Evolutionary conservation across 2,888 invertebrate genomes (phyloP).

Genomic region (Athrips mouffetella): DNA sequence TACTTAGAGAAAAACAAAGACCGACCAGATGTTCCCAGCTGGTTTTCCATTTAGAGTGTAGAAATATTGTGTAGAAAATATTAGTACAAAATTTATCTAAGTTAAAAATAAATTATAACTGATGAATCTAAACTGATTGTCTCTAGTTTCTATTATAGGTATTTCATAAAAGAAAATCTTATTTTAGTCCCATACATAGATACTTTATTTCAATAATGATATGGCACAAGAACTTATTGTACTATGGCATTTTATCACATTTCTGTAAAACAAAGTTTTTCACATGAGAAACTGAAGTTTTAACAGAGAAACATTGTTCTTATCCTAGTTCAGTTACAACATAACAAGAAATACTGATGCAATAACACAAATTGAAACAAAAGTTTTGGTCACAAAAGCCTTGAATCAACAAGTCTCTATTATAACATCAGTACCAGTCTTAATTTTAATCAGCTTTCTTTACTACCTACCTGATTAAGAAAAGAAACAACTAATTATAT

Average conservation of each 20-base stretch:
- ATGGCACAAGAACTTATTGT: neutral
- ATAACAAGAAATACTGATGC: neutral
- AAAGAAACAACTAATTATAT: slow-evolving; percentile 10
- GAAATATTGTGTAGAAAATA: slow-evolving; percentile 4
- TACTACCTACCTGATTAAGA: neutral
- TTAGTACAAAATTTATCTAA: neutral
- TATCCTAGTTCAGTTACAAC: neutral
- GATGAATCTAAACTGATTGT: neutral
- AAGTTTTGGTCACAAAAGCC: slow-evolving; percentile 27
- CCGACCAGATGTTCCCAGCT: slow-evolving; percentile 85
- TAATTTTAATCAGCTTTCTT: neutral
- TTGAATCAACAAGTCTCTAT: slow-evolving; percentile 19
- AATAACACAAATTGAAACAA: slow-evolving; percentile 13
- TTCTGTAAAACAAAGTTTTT: neutral
- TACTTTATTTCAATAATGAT: too few species aligned
- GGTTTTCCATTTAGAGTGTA: slow-evolving; percentile 82
- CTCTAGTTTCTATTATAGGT: neutral
- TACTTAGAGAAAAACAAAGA: slow-evolving; percentile 82
- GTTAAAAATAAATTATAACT: neutral
- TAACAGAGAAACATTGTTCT: neutral
- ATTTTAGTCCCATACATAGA: too few species aligned
- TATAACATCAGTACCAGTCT: slow-evolving; percentile 11
- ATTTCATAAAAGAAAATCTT: neutral
- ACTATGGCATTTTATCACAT: neutral
- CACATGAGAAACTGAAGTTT: neutral